Percentiles rank a stretch among this genome's conserved stretches.
phyloP scores from a whole-genome alignment of 2,113 vertebrate genomes.

The Cromileptes altivelis region DNA sequence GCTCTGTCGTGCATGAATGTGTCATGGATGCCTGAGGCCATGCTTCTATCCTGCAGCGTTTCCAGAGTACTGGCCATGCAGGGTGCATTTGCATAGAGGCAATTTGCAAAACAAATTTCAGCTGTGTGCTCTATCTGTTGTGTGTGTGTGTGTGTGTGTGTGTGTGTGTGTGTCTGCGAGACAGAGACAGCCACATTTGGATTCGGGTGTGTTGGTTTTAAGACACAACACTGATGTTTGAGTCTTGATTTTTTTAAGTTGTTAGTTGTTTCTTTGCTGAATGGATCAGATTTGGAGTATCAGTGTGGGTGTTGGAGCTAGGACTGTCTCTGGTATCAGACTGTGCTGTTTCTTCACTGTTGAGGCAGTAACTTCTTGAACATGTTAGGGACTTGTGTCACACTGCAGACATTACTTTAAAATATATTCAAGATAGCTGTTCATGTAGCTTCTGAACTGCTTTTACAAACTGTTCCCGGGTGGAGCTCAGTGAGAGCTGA shows the following conservation, averaged over 20 bases:
- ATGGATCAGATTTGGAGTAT: slow-evolving; percentile 17
- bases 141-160: neutral
- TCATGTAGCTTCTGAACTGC: neutral
- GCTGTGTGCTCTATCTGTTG: slow-evolving; percentile 37
- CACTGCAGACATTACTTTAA: neutral
- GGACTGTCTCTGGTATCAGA: neutral
- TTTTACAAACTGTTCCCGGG: neutral
- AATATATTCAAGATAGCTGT: neutral
- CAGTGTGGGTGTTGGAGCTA: neutral
- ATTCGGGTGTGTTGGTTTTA: slow-evolving; percentile 8
- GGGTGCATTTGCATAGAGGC: slow-evolving; percentile 87
- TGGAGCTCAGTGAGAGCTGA: neutral
- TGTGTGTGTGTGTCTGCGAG: slow-evolving; percentile 15
- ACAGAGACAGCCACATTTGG: neutral
- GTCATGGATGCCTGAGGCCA: slow-evolving; percentile 45
- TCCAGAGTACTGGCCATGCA: slow-evolving; percentile 39
- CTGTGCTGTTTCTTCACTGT: neutral
- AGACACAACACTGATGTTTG: slow-evolving; percentile 12
- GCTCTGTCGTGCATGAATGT: slow-evolving; percentile 18
- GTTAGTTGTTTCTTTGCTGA: slow-evolving; percentile 15
- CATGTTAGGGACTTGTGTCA: neutral
- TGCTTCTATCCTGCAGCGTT: slow-evolving; percentile 35
- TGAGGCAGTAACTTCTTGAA: neutral
- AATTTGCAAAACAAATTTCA: slow-evolving; percentile 92
- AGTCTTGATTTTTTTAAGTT: slow-evolving; percentile 35